Evolutionary conservation across 2,797 vertebrate genomes (phyloP).

Genomic region (Arremon aurantiirostris): DNA sequence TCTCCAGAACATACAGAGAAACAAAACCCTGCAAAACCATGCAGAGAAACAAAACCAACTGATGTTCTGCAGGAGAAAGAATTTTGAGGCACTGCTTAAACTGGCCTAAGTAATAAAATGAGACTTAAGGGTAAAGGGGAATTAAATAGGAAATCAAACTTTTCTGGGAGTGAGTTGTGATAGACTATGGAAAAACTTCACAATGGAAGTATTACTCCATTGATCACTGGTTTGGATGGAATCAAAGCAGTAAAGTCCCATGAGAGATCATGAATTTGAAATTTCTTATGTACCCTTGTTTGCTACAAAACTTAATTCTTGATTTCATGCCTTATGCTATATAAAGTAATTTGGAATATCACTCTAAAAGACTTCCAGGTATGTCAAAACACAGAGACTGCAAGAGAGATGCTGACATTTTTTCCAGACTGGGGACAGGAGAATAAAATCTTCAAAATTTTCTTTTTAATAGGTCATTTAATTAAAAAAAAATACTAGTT

Average conservation of each 20-base stretch:
- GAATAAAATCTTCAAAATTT: not conserved
- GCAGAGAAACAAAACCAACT: not conserved
- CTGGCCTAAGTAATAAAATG: not conserved
- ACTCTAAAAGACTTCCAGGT: not conserved
- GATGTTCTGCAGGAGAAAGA: not conserved
- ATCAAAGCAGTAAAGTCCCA: not conserved
- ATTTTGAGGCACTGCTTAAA: not conserved
- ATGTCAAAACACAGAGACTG: not conserved
- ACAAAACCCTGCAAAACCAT: not conserved
- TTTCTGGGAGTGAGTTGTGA: not conserved
- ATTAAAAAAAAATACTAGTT: not conserved
- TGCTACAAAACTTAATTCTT: not conserved
- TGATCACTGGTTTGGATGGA: not conserved
- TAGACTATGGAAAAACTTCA: not conserved
- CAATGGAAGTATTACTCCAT: not conserved
- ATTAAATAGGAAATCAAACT: not conserved
- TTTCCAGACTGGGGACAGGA: fast-evolving
- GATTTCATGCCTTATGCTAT: not conserved
- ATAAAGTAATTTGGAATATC: not conserved
- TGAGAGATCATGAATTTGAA: not conserved
- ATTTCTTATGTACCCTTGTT: not conserved
- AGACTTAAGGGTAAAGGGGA: not conserved
- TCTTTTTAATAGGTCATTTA: fast-evolving
- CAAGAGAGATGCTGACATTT: not conserved
- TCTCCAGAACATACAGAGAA: not conserved